Evolutionary conservation across 2,797 vertebrate species (phyloP), one percentile per base, ranked within the genome.

Genomic region (Sebastiscus tertius): DNA sequence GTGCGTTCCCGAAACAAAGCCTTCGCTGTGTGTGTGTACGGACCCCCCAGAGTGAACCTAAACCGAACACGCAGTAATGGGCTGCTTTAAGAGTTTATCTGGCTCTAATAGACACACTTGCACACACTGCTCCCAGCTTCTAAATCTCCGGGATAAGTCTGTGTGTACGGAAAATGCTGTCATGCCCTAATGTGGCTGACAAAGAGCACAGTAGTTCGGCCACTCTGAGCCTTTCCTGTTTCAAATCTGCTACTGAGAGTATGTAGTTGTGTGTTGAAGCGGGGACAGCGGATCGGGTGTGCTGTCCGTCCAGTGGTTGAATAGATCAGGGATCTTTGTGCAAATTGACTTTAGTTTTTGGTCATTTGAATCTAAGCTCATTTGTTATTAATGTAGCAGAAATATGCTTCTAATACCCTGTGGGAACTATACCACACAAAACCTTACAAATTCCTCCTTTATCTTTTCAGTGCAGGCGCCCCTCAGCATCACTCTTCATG

Each of bases 11-110:
- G 24, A 92, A 89, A 95, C 94, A 95, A 95, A 94, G 92, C 87
- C 39, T 76, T 83, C 18, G 81, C 86, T 94, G 86, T 94, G 88
- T 90, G 88, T 90, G 80, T 79, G 73, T 27, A 78, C 71, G 79
- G 91, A 93, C 94, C 93, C 91, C 92, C 92, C 90, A 88, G 89
- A 86, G 88, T 91, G 76, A 87, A 89, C 85, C 85, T 87, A 85
- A 90, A 89, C 83, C 86, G 8, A 83, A 79, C 78, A 75, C 62
- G 5, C 79, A 79, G 84, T 90, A 92, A 93, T 91, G 84, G 81
- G 85, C 90, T 91, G 83, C 89, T 90, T 89, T 79, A 88, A 84
- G 84, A 84, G 86, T 91, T 92, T 88, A 91, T 94, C 89, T 87
- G 87, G 86, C 83, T 92, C 74, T 90, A 89, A 90, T 92, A 92